A percentile compares a stretch with the other conserved stretches of the same genome.
Conservation (phyloP, 2,888 invertebrate genomes). For the Acleris literana region DNA sequence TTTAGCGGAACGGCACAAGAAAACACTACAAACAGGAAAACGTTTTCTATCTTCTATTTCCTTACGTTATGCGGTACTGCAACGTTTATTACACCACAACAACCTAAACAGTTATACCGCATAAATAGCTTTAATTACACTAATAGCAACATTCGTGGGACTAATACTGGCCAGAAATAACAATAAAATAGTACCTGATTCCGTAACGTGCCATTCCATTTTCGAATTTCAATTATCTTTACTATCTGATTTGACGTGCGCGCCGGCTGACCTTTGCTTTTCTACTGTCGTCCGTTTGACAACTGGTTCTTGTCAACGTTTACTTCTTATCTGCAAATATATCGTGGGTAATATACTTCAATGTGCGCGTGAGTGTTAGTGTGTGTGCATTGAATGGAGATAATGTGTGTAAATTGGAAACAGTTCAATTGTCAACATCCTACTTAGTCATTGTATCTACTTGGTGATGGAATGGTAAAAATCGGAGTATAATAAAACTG, state of each 20-base stretch:
- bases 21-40: too few relatives aligned
- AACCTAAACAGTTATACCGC: background rate
- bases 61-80: too few relatives aligned
- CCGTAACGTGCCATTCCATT: slow-evolving; percentile 63
- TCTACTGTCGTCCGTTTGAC: slow-evolving; percentile 20
- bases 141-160: background rate
- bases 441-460: too few relatives aligned
- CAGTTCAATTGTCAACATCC: too few relatives aligned
- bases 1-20: too few relatives aligned
- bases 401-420: background rate
- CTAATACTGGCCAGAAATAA: background rate
- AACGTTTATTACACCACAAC: too few relatives aligned
- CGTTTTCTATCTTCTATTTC: too few relatives aligned
- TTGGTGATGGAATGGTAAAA: too few relatives aligned
- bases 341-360: background rate
- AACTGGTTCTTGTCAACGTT: slow-evolving; percentile 17
- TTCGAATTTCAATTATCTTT: slow-evolving; percentile 21
- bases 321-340: slow-evolving; percentile 4
- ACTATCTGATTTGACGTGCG: background rate
- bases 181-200: slow-evolving; percentile 32
- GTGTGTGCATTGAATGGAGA: slow-evolving; percentile 1
- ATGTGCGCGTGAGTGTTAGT: background rate
- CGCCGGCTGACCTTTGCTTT: background rate
- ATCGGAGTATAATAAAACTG: too few relatives aligned
- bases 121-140: background rate